A percentile compares a stretch with the other conserved stretches of the same genome.
phyloP scores from a whole-genome alignment of 92 coral and sea anemone genomes.

The Plumapathes pennacea region DNA sequence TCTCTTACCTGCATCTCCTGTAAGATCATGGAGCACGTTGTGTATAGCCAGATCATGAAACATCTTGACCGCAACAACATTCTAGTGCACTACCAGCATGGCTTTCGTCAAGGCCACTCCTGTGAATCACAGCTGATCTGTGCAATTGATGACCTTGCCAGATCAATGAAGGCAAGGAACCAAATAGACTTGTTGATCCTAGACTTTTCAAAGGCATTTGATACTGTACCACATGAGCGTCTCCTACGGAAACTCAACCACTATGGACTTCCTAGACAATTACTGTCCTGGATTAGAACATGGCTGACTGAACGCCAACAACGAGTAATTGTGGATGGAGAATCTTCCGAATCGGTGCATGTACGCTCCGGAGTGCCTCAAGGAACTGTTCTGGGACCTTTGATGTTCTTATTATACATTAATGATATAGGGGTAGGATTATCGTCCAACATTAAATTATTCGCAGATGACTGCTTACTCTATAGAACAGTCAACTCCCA shows the following conservation, averaged over 20 bases:
- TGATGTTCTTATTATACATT: too few relatives aligned
- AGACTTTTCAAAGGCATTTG: conserved; percentile 1
- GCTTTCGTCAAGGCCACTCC: conserved; percentile 18
- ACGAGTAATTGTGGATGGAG: conserved; percentile 11
- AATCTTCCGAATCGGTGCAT: conserved; percentile 3
- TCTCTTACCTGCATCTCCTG: conserved; percentile 10
- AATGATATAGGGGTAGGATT: too few relatives aligned
- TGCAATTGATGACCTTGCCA: not conserved
- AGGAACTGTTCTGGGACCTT: too few relatives aligned
- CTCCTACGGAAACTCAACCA: not conserved
- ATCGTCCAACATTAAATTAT: too few relatives aligned
- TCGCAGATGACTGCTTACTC: too few relatives aligned
- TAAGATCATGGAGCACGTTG: conserved; percentile 9
- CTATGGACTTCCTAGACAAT: conserved; percentile 1
- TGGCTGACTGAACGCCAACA: conserved; percentile 9
- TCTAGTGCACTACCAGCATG: conserved; percentile 19
- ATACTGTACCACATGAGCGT: conserved; percentile 5
- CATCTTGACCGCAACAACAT: conserved; percentile 12
- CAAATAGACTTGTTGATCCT: conserved; percentile 1
- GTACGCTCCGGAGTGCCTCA: conserved; percentile 8
- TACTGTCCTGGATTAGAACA: conserved; percentile 10
- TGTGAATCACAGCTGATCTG: conserved; percentile 25
- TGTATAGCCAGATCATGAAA: conserved; percentile 7
- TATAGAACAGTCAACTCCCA: too few relatives aligned
- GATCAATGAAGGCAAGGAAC: not conserved